These are phyloP conservation scores for Hippocampus kuda DNA, from an alignment of 2,797 vertebrate genomes.

Conservation along the genomic window DNA sequence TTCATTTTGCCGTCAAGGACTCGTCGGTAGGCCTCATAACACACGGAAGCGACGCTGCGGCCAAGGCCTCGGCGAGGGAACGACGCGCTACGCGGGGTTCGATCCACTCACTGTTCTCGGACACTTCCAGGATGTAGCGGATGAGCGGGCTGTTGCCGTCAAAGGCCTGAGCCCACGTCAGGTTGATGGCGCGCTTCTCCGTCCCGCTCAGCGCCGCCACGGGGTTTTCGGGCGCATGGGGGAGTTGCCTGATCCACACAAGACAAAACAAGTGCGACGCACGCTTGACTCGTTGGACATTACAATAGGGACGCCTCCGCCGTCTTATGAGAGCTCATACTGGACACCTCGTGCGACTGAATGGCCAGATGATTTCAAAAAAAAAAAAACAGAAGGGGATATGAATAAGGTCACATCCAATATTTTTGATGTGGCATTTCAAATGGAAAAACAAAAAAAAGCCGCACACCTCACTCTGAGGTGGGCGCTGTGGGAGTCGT, in stretches of 20 bases:
- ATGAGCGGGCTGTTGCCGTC: slow-evolving; percentile 94
- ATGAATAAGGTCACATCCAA: too few relatives aligned
- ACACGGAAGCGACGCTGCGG: neutral
- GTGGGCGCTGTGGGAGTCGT: slow-evolving; percentile 86
- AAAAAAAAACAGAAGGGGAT: too few relatives aligned
- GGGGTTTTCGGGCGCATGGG: slow-evolving; percentile 86
- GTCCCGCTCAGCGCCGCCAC: slow-evolving; percentile 69
- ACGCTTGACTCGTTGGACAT: neutral
- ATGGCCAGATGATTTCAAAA: too few relatives aligned
- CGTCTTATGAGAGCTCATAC: neutral
- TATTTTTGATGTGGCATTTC: neutral
- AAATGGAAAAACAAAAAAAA: too few relatives aligned
- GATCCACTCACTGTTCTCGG: slow-evolving; percentile 91
- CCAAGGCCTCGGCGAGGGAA: too few relatives aligned
- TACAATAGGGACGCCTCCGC: neutral
- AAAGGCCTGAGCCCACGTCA: slow-evolving; percentile 90
- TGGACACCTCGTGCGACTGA: too few relatives aligned
- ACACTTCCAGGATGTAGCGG: slow-evolving; percentile 88
- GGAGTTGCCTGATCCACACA: slow-evolving; percentile 74
- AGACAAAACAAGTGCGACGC: neutral
- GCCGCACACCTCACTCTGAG: slow-evolving; percentile 80
- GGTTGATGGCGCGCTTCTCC: slow-evolving; percentile 87
- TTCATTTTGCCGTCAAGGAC: slow-evolving; percentile 52
- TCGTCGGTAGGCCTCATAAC: slow-evolving; percentile 27
- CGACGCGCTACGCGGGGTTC: too few relatives aligned